Conservation (phyloP, 53 echinoderm and acorn worm genomes). For the Echinometra lucunter region DNA sequence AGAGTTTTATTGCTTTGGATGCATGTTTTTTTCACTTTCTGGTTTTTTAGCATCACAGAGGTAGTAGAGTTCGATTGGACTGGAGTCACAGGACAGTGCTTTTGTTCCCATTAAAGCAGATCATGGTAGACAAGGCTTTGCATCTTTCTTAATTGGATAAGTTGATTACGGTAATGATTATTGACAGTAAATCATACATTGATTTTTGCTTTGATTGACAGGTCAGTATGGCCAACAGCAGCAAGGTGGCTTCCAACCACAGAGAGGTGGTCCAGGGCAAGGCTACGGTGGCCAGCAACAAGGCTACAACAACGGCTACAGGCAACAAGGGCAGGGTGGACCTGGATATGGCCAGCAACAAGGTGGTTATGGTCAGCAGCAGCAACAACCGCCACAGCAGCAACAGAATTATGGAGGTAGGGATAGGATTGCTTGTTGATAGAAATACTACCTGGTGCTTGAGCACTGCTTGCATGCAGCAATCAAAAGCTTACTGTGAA, state of each 20-base stretch:
- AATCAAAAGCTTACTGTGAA: neutral
- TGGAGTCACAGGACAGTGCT: no score
- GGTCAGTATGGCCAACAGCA: conserved; percentile 57
- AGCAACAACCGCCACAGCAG: neutral
- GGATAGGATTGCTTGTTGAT: neutral
- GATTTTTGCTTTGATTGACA: neutral
- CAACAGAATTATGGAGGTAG: conserved; percentile 45
- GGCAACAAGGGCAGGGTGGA: conserved; percentile 46
- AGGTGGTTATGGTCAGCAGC: conserved; percentile 19
- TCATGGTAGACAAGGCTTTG: no score
- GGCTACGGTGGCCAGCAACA: conserved; percentile 44
- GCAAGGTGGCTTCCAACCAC: conserved; percentile 59
- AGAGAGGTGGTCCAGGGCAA: conserved; percentile 7
- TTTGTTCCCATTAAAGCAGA: no score
- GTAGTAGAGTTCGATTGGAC: no score
- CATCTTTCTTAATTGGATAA: no score
- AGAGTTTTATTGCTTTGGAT: no score
- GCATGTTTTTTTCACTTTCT: no score
- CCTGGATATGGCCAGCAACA: conserved; percentile 40
- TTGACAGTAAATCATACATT: no score
- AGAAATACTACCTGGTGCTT: neutral
- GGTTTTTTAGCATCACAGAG: no score
- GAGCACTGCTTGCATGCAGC: neutral
- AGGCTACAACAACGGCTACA: conserved; percentile 51
- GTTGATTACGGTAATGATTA: no score